phyloP scores from a whole-genome alignment of 1,140 invertebrate species.

The Ceratosolen fusciceps region DNA sequence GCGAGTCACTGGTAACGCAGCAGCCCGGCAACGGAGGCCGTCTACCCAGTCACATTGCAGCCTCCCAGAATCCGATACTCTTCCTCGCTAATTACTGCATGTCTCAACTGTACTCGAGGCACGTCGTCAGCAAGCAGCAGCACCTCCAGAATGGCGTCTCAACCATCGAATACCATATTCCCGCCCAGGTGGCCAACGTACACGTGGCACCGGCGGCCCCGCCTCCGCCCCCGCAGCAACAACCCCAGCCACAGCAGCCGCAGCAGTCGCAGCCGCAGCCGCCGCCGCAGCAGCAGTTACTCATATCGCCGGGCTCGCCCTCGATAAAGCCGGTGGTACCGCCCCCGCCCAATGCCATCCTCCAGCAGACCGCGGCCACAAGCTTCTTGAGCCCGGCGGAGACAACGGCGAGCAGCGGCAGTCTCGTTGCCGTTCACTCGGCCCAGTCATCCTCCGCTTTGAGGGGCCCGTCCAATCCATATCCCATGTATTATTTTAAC shows the following conservation, averaged over 20 bases:
- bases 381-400: slow-evolving; percentile 58
- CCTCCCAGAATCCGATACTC: slow-evolving; percentile 76
- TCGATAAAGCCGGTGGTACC: slow-evolving; percentile 62
- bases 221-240: slow-evolving; percentile 53
- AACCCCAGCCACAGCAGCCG: slow-evolving; percentile 12
- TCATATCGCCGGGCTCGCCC: slow-evolving; percentile 66
- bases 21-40: slow-evolving; percentile 67
- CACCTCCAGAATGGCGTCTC: slow-evolving; percentile 71
- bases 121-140: slow-evolving; percentile 75
- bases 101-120: slow-evolving; percentile 80
- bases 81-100: slow-evolving; percentile 83
- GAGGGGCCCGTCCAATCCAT: slow-evolving; percentile 70
- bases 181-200: slow-evolving; percentile 61
- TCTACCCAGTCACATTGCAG: slow-evolving; percentile 63
- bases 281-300: slow-evolving; percentile 62
- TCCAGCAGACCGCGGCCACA: slow-evolving; percentile 63
- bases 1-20: slow-evolving; percentile 68
- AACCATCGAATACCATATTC: slow-evolving; percentile 72
- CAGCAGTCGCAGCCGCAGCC: slow-evolving; percentile 47
- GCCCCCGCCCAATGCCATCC: slow-evolving; percentile 62
- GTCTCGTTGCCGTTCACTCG: slow-evolving; percentile 68
- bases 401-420: slow-evolving; percentile 59
- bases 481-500: slow-evolving; percentile 83
- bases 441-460: slow-evolving; percentile 66
- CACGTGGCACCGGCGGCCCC: slow-evolving; percentile 53